Evolutionary conservation across 2,888 invertebrate genomes (phyloP), one percentile per base, ranked within the genome.

Genomic region (Melinopterus prodromus): DNA sequence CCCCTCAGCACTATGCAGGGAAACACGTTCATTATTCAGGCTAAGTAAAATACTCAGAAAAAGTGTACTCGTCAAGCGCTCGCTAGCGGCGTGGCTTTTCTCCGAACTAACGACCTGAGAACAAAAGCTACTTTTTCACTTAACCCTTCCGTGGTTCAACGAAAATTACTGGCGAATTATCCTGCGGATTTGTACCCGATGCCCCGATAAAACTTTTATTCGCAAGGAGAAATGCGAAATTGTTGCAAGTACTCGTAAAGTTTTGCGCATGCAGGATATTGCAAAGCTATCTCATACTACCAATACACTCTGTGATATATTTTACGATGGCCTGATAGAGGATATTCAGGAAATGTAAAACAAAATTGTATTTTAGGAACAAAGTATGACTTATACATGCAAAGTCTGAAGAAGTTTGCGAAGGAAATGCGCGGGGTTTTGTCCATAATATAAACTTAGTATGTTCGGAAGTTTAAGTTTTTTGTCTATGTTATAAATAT

Each of bases 81-180:
- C 12, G 53, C 53, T 53, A 4, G 53, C 53, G 12, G 53, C 53
- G 53, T 12, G 53, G 12, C 53, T 7, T 12, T 53, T 53, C 5
- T 53, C 12, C 53, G 53, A 53, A 53, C 53, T 53, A 53, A 7
- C 9, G 53, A 3, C 26, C 26, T 26, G 26, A 26, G 26, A 12
- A 53, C 53, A 53, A 53, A 53, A 53, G 53, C 53, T 53, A 53
- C 53, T 53, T 53, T 53, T 53, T 53, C 53, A 53, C 53, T 53
- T 53, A 53, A 53, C 53, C 12, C 53, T 53, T 53, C 53, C 53
- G 53, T 1, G 12, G 9, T 53, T 12, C 53, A 12, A 12, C 53
- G 53, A 12, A 12, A 53, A 53, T 53, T 53, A 53, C 53, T 53
- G 1, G 12, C 53, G 26, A 26, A 26, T 53, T 53, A 12, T 12